phyloP scores from a whole-genome alignment of 2,797 vertebrate genomes.

The Stomatorhinus walkeri region DNA sequence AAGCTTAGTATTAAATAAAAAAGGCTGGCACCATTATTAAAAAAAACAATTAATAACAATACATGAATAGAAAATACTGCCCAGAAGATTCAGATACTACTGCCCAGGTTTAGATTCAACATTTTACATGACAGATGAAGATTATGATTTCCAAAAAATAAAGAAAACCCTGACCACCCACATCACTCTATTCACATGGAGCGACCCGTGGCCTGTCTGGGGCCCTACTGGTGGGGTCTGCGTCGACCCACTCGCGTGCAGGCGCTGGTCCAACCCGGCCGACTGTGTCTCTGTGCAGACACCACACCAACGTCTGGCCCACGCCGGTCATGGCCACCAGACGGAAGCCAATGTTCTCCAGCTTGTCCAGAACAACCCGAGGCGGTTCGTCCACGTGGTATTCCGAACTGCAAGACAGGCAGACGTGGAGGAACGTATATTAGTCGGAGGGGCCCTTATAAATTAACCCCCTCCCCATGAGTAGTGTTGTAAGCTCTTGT shows the following conservation, averaged over 20 bases:
- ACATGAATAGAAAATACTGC: not conserved
- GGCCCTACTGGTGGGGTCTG: not conserved
- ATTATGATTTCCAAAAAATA: not conserved
- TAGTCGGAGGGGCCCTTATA: not conserved
- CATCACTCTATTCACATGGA: not conserved
- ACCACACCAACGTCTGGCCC: constrained; percentile 96
- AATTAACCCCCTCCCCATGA: not conserved
- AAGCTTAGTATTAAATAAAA: not conserved
- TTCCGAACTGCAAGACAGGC: constrained; percentile 66
- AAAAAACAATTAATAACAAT: not conserved
- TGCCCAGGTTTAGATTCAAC: not conserved
- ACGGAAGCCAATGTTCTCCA: constrained; percentile 80
- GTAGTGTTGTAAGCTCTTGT: not conserved
- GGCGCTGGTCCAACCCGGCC: not conserved
- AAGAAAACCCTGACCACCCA: not conserved
- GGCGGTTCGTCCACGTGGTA: constrained; percentile 85
- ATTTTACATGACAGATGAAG: not conserved
- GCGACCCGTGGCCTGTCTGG: not conserved
- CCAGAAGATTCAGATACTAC: no score
- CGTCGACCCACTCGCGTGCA: not conserved
- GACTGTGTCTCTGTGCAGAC: constrained; percentile 75
- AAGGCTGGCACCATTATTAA: not conserved
- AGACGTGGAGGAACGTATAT: not conserved
- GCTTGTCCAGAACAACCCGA: constrained; percentile 82
- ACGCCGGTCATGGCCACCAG: constrained; percentile 88